phyloP scores from a whole-genome alignment of 92 coral and sea anemone species.

The Phenganax subtilis region DNA sequence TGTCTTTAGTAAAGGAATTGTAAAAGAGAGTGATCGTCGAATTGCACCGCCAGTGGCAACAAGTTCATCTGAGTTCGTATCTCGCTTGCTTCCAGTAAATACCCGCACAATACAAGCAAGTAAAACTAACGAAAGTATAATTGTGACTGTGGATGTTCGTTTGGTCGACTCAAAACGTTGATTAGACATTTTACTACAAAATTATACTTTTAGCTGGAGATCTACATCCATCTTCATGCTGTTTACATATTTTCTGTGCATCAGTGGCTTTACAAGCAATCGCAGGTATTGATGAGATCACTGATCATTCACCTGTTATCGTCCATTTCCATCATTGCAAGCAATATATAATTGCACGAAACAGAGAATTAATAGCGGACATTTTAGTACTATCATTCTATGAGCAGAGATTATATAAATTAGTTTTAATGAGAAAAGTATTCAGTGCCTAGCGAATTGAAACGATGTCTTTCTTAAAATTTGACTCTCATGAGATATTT shows the following conservation, averaged over 20 bases:
- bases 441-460: too few relatives aligned
- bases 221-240: constrained; percentile 1
- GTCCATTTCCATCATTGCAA: constrained; percentile 17
- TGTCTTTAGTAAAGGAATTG: constrained; percentile 18
- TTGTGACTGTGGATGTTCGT: constrained; percentile 55
- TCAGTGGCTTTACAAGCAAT: neutral
- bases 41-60: constrained; percentile 96
- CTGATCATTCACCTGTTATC: constrained; percentile 19
- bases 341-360: neutral
- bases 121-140: constrained; percentile 80
- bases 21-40: constrained; percentile 50
- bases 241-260: neutral
- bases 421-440: too few relatives aligned
- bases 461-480: too few relatives aligned
- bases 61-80: constrained; percentile 92
- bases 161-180: neutral
- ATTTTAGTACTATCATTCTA: too few relatives aligned
- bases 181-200: neutral
- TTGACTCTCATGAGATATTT: too few relatives aligned
- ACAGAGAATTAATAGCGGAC: neutral
- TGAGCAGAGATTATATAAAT: too few relatives aligned
- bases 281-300: constrained; percentile 2
- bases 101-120: constrained; percentile 91
- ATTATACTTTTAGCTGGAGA: neutral
- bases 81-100: constrained; percentile 83